Percentiles rank a stretch among this genome's conserved stretches.
These are phyloP conservation scores for Noctua fimbriata DNA, from an alignment of 2,888 invertebrate genomes.

Conservation along the genomic window DNA sequence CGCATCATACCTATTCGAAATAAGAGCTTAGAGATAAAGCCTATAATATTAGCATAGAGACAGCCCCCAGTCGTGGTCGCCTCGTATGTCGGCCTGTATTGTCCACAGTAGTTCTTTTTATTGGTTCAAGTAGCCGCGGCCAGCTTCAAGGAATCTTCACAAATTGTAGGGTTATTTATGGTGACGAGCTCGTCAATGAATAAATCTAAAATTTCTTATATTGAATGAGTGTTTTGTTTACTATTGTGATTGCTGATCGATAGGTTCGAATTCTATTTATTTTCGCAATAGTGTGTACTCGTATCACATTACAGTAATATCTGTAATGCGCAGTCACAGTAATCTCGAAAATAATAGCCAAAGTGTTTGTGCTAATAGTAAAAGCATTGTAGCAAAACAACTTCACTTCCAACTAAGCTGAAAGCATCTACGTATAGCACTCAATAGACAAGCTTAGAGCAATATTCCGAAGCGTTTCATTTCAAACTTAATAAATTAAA, in stretches of 20 bases:
- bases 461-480: conserved; percentile 38
- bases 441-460: conserved; percentile 34
- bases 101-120: conserved; percentile 74
- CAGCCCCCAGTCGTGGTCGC: conserved; percentile 71
- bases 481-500: conserved; percentile 65
- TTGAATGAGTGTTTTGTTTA: neutral
- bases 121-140: conserved; percentile 60
- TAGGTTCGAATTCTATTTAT: neutral
- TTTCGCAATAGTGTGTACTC: neutral
- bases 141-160: conserved; percentile 51
- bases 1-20: conserved; percentile 65
- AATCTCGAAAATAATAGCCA: neutral
- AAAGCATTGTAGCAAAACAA: neutral
- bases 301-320: neutral
- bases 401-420: conserved; percentile 7
- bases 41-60: conserved; percentile 87
- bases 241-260: neutral
- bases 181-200: conserved; percentile 29
- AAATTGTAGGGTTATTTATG: conserved; percentile 51
- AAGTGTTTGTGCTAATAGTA: neutral
- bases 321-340: neutral
- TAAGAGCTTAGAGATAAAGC: conserved; percentile 79
- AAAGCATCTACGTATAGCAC: conserved; percentile 2
- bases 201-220: neutral
- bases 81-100: conserved; percentile 79